Evolutionary conservation across 2,113 vertebrate species (phyloP).

Genomic region (western clawed frog (Xenopus tropicalis)): UCB_Xtro_10.0 CM004444.2:56244001-56244500

Average conservation of each 20-base stretch:
- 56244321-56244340: too few species aligned
- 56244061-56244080: background rate
- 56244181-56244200: too few species aligned
- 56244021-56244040: background rate
- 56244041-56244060: background rate
- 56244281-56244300: too few species aligned
- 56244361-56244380: conserved; percentile 5
- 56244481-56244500: too few species aligned
- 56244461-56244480: background rate
- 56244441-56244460: conserved; percentile 12
- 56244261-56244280: too few species aligned
- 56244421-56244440: conserved; percentile 4
- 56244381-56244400: conserved; percentile 6
- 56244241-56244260: too few species aligned
- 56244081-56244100: conserved; percentile 6
- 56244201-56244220: too few species aligned
- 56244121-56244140: background rate
- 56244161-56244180: too few species aligned
- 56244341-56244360: background rate
- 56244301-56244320: too few species aligned
- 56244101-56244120: background rate
- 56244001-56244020: conserved; percentile 4
- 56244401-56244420: background rate
- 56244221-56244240: too few species aligned
- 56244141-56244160: too few species aligned